Conservation (phyloP, 2,888 invertebrate genomes). For the Monochamus alternatus region DNA sequence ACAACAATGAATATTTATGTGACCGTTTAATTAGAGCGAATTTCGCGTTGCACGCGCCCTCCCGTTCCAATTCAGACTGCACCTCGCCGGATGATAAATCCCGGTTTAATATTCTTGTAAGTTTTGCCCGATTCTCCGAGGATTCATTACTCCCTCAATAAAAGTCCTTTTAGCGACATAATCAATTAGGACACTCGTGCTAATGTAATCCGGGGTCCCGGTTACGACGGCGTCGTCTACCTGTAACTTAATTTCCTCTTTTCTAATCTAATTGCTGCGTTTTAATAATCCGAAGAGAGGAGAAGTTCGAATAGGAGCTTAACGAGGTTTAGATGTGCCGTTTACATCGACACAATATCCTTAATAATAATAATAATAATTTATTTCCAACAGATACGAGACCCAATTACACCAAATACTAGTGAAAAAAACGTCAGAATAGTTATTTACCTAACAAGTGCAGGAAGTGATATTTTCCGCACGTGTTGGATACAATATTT, state of each 20-base stretch:
- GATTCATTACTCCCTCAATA: conserved; percentile 26
- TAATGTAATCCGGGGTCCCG: conserved; percentile 10
- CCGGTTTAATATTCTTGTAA: conserved; percentile 30
- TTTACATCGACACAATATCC: no score
- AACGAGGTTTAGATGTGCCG: neutral
- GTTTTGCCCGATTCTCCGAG: neutral
- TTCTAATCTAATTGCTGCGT: conserved; percentile 4
- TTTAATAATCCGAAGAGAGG: neutral
- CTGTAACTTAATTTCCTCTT: conserved; percentile 6
- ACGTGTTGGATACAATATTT: no score
- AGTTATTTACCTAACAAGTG: no score
- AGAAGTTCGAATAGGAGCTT: neutral
- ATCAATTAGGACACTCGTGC: conserved; percentile 16
- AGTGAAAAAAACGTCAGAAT: no score
- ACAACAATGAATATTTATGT: conserved; percentile 17
- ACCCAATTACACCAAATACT: no score
- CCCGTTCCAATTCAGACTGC: conserved; percentile 24
- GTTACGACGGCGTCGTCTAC: neutral
- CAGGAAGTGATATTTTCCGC: no score
- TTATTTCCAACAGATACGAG: no score
- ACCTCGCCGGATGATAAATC: conserved; percentile 27
- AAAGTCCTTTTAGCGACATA: conserved; percentile 8
- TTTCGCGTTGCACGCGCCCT: conserved; percentile 4
- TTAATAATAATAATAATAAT: no score
- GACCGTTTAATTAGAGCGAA: conserved; percentile 26